These are phyloP conservation scores for Scyliorhinus canicula DNA, from an alignment of 2,797 vertebrate species.

Conservation along the genomic window DNA sequence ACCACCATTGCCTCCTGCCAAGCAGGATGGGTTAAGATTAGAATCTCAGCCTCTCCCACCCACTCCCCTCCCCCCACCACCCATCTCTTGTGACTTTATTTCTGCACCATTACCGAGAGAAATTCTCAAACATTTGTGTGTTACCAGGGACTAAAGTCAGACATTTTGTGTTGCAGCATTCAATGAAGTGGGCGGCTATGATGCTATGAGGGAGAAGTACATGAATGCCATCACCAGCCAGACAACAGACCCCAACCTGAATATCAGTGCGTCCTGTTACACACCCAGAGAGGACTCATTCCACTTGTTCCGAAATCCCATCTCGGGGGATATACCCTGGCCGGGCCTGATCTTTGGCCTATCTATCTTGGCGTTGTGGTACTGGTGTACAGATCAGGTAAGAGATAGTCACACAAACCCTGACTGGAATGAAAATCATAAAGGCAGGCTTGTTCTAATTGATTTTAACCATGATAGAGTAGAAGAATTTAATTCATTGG, in stretches of 20 bases:
- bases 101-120: background rate
- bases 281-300: conserved; percentile 73
- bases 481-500: background rate
- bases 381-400: conserved; percentile 97
- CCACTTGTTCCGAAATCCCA: conserved; percentile 74
- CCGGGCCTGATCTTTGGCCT: conserved; percentile 78
- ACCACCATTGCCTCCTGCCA: background rate
- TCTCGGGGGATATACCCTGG: conserved; percentile 80
- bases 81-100: background rate
- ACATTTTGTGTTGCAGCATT: conserved; percentile 58
- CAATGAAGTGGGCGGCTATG: conserved; percentile 73
- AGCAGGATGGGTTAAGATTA: background rate
- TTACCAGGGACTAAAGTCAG: background rate
- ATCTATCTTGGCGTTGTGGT: conserved; percentile 74
- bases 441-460: background rate
- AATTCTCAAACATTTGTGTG: background rate
- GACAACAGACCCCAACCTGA: conserved; percentile 39
- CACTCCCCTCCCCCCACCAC: background rate
- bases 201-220: conserved; percentile 66
- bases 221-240: conserved; percentile 61
- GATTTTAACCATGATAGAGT: background rate
- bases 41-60: background rate
- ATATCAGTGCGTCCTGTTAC: conserved; percentile 61
- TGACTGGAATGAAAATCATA: background rate
- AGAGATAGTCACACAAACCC: background rate